phyloP scores from a whole-genome alignment of 2,888 invertebrate genomes.

The Allolobophora icterica region DNA sequence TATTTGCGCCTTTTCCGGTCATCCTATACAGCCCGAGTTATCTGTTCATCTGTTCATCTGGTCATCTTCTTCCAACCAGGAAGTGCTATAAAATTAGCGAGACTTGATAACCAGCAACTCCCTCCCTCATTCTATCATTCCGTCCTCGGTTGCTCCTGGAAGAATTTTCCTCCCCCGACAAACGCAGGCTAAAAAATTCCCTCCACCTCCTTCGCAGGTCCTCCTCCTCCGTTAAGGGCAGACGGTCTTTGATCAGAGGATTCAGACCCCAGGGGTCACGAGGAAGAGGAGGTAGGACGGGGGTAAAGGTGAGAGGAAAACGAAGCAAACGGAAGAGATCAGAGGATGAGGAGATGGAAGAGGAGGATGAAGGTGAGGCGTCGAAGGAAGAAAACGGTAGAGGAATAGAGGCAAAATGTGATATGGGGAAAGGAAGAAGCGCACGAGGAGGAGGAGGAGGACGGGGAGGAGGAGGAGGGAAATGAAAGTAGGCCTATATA shows the following conservation, averaged over 20 bases:
- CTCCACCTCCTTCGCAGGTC: too few relatives aligned
- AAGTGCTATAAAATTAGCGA: neutral
- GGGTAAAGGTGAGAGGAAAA: too few relatives aligned
- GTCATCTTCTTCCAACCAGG: neutral
- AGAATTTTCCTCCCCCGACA: neutral
- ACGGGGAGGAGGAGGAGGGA: neutral
- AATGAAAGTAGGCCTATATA: neutral
- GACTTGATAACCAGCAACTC: neutral
- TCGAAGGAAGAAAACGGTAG: neutral
- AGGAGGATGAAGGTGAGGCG: neutral
- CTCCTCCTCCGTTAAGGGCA: neutral
- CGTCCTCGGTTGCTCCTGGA: neutral
- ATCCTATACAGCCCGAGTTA: neutral
- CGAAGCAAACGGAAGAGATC: neutral
- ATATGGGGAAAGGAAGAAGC: neutral
- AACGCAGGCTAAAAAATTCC: neutral
- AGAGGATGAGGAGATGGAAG: neutral
- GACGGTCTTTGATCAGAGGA: neutral
- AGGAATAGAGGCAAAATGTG: neutral
- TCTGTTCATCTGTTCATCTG: neutral
- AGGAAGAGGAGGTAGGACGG: neutral
- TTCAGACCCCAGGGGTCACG: neutral
- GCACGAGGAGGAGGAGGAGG: too few relatives aligned
- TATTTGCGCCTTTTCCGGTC: neutral
- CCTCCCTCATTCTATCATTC: neutral